Percentiles rank a stretch among this genome's conserved stretches.
phyloP scores from a whole-genome alignment of 2,888 invertebrate species.

The Ornithoptera priamus region DNA sequence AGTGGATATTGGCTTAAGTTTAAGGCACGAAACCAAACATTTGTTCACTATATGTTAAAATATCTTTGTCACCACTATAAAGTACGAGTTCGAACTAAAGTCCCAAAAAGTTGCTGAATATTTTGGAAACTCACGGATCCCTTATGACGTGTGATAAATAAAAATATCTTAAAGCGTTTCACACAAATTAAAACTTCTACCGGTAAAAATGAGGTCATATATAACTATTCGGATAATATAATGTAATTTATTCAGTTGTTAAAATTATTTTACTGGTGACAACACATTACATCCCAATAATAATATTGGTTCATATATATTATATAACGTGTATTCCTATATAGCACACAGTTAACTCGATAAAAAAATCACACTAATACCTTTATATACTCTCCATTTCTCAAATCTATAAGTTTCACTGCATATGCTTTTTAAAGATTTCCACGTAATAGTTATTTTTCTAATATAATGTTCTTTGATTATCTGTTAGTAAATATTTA shows the following conservation, averaged over 20 bases:
- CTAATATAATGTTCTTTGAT: conserved; percentile 1
- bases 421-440: conserved; percentile 1
- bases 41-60: too few relatives aligned
- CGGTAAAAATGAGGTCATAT: too few relatives aligned
- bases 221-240: too few relatives aligned
- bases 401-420: conserved; percentile 1
- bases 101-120: too few relatives aligned
- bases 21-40: too few relatives aligned
- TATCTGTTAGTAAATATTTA: conserved; percentile 8
- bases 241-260: conserved; percentile 32
- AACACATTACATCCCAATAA: conserved; percentile 32
- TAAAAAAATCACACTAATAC: neutral
- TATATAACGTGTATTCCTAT: conserved; percentile 14
- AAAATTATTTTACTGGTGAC: conserved; percentile 43
- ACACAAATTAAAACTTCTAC: too few relatives aligned
- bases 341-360: neutral
- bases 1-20: too few relatives aligned
- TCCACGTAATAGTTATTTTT: neutral
- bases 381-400: neutral
- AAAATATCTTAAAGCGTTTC: too few relatives aligned
- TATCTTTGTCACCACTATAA: too few relatives aligned
- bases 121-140: too few relatives aligned
- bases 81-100: too few relatives aligned
- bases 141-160: too few relatives aligned
- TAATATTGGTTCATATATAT: neutral